Evolutionary conservation across 2,797 vertebrate genomes (phyloP).

Genomic region (Labeo calbasu): DNA sequence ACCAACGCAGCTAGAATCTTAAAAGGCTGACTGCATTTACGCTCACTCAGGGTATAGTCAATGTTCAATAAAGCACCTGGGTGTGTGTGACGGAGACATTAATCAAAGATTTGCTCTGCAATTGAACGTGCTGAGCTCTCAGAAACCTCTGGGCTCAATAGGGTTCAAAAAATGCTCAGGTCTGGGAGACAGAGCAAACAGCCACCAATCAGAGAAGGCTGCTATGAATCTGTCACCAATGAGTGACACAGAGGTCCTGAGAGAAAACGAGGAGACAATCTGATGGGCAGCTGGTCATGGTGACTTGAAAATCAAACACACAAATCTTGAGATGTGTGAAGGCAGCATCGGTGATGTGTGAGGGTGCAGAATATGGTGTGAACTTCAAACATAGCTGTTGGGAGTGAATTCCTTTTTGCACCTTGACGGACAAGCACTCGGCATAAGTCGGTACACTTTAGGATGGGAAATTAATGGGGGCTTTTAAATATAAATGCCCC

Average conservation of each 20-base stretch:
- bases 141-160: background rate
- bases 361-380: background rate
- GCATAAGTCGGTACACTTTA: background rate
- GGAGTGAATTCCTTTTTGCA: background rate
- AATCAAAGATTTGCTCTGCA: constrained; percentile 21
- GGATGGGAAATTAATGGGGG: background rate
- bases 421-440: background rate
- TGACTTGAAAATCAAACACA: constrained; percentile 28
- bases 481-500: background rate
- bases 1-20: background rate
- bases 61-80: background rate
- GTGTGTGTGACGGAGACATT: constrained; percentile 10
- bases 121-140: background rate
- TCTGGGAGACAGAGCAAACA: background rate
- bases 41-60: background rate
- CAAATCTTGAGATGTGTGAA: constrained; percentile 11
- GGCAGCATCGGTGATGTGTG: background rate
- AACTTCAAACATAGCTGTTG: background rate
- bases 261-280: background rate
- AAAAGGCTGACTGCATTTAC: background rate
- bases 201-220: constrained; percentile 39
- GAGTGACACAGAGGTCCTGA: constrained; percentile 32
- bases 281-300: constrained; percentile 36
- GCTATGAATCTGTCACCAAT: constrained; percentile 10
- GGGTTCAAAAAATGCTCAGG: background rate